Evolutionary conservation across 2,888 invertebrate genomes (phyloP).

Genomic region (Megaustenia siamemsis): DNA sequence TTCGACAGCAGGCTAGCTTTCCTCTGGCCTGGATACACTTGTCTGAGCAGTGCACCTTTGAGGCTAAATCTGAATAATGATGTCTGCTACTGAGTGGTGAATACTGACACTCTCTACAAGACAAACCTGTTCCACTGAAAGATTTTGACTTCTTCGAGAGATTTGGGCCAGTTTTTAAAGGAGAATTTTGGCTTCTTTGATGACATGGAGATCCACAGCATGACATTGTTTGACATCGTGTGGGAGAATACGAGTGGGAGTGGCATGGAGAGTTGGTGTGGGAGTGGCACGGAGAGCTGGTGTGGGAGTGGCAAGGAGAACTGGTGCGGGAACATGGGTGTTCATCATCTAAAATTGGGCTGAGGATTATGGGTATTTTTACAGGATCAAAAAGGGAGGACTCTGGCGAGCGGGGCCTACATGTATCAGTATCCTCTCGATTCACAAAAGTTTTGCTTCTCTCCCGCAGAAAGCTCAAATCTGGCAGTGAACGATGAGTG

Average conservation of each 20-base stretch:
- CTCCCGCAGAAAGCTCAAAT: constrained; percentile 67
- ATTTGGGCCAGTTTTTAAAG: constrained; percentile 16
- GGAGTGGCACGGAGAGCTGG: constrained; percentile 55
- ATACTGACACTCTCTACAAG: background rate
- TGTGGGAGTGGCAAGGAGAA: constrained; percentile 63
- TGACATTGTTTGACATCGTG: constrained; percentile 57
- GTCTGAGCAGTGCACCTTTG: background rate
- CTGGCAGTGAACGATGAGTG: constrained; percentile 71
- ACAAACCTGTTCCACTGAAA: background rate
- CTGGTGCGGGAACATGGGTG: constrained; percentile 57
- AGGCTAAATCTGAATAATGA: background rate
- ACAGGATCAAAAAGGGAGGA: constrained; percentile 71
- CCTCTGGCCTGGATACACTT: background rate
- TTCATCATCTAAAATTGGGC: constrained; percentile 57
- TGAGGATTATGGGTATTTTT: constrained; percentile 62
- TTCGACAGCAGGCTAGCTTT: background rate
- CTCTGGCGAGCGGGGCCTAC: constrained; percentile 42
- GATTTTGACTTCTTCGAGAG: constrained; percentile 43
- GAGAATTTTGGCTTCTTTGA: constrained; percentile 50
- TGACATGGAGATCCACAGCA: constrained; percentile 64
- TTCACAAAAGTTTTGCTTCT: constrained; percentile 3
- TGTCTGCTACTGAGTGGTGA: background rate
- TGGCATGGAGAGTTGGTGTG: constrained; percentile 61
- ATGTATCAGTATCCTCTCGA: background rate
- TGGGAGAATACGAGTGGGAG: constrained; percentile 59